Percentiles rank a stretch among this genome's conserved stretches.
Conservation (phyloP, 37 sponge, comb jelly and placozoan genomes). For the Eunapius fragilis region DNA sequence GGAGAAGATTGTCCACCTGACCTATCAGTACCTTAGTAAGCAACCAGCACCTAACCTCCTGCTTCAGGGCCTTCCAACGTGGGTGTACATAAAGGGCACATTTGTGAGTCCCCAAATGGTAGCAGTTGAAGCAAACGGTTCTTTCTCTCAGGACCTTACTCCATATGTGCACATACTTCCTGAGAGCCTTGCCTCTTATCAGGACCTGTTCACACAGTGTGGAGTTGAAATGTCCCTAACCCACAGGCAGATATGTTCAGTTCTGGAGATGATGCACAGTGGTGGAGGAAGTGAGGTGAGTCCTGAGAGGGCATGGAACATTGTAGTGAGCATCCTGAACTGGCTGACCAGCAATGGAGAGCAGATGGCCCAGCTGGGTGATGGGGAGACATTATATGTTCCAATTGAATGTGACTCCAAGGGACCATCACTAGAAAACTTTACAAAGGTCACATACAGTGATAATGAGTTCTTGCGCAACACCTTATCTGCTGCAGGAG, state of each 20-base stretch:
- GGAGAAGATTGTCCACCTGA: neutral
- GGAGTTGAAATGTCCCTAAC: slow-evolving; percentile 1
- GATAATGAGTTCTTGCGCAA: slow-evolving; percentile 33
- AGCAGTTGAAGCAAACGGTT: slow-evolving; percentile 21
- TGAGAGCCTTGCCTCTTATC: neutral
- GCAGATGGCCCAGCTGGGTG: neutral
- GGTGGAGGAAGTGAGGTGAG: neutral
- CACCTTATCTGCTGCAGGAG: slow-evolving; percentile 5
- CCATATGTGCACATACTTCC: slow-evolving; percentile 48
- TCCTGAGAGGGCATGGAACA: slow-evolving; percentile 21
- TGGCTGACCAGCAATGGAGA: slow-evolving; percentile 36
- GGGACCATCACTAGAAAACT: slow-evolving; percentile 14
- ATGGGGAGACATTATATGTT: slow-evolving; percentile 9
- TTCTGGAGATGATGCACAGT: slow-evolving; percentile 22
- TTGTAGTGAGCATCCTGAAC: slow-evolving; percentile 44
- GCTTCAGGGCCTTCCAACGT: slow-evolving; percentile 7
- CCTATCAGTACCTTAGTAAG: neutral
- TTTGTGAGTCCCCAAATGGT: slow-evolving; percentile 28
- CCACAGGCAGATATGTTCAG: slow-evolving; percentile 14
- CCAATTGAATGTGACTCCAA: slow-evolving; percentile 23
- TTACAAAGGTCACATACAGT: slow-evolving; percentile 32
- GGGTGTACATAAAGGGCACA: slow-evolving; percentile 20
- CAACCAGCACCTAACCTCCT: neutral
- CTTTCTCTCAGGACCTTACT: slow-evolving; percentile 32
- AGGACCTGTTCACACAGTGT: neutral